Conservation (phyloP, 2,797 vertebrate genomes). For the Podargus strigoides region DNA sequence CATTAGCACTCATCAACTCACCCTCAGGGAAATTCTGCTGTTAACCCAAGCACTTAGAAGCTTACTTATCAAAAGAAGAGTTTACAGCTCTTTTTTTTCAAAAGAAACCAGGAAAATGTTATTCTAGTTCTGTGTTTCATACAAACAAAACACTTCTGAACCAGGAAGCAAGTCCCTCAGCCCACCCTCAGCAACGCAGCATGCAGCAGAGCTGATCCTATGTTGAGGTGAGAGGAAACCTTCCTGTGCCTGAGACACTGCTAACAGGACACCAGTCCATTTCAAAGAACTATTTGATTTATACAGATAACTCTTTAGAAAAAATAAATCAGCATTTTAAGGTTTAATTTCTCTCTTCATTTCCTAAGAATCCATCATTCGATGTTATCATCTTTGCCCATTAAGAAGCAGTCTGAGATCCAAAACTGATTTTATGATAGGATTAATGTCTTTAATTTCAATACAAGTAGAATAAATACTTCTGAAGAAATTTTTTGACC, state of each 20-base stretch:
- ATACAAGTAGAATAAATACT: neutral
- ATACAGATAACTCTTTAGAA: neutral
- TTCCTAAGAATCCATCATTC: neutral
- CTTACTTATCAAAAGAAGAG: neutral
- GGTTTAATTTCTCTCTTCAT: neutral
- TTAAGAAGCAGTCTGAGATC: neutral
- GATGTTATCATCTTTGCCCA: neutral
- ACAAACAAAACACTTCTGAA: neutral
- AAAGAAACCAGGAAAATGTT: neutral
- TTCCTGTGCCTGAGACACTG: accelerated
- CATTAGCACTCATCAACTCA: neutral
- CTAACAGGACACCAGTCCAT: too few relatives aligned
- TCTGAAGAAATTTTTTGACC: neutral
- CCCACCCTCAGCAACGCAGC: too few relatives aligned
- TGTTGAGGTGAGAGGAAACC: neutral
- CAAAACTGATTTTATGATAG: neutral
- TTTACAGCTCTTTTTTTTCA: neutral
- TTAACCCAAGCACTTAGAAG: neutral
- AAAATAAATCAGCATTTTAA: neutral
- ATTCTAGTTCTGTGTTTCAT: neutral
- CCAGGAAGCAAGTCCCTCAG: neutral
- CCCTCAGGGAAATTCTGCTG: neutral
- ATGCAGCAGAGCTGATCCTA: neutral
- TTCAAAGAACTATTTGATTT: neutral
- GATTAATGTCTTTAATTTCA: neutral